Percentiles rank a stretch among this genome's conserved stretches.
Conservation (phyloP, 2,797 vertebrate genomes). For the Sebastiscus albofasciatus region DNA sequence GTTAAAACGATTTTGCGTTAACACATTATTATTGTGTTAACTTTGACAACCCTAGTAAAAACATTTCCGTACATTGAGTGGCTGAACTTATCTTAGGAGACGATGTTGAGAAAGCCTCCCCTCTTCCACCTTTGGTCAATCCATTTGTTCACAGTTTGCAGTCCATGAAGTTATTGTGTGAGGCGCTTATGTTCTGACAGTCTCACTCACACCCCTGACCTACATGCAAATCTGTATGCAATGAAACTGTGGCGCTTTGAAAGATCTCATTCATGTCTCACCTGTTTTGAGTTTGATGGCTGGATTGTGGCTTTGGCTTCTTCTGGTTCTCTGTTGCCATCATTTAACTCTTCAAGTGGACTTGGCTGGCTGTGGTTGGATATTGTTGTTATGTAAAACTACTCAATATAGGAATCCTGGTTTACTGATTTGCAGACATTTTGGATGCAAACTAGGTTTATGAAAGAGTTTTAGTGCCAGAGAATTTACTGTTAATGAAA, state of each 20-base stretch:
- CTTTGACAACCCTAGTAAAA: background rate
- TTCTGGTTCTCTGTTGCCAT: background rate
- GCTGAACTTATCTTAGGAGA: background rate
- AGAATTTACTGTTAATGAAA: background rate
- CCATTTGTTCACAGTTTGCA: background rate
- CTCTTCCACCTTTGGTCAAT: background rate
- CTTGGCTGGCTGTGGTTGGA: background rate
- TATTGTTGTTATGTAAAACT: background rate
- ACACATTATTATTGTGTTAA: too few species aligned
- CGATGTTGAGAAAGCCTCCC: background rate
- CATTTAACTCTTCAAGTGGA: background rate
- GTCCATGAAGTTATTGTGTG: background rate
- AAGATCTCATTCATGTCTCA: slow-evolving; percentile 35
- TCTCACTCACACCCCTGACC: slow-evolving; percentile 11
- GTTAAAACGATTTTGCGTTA: too few species aligned
- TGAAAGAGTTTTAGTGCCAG: background rate
- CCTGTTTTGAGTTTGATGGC: slow-evolving; percentile 27
- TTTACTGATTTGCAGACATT: background rate
- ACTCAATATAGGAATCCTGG: background rate
- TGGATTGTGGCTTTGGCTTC: slow-evolving; percentile 3
- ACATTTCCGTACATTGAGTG: background rate
- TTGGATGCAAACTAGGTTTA: background rate
- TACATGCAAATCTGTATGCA: slow-evolving; percentile 6
- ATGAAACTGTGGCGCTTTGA: slow-evolving; percentile 2
- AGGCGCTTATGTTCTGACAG: slow-evolving; percentile 2